Evolutionary conservation across 2,113 vertebrate species (phyloP).

Genomic region (Xenopus tropicalis): UCB_Xtro_10.0 CM004449.2:102718501-102719000

Average conservation of each 20-base stretch:
- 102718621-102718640: no score
- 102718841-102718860: not conserved
- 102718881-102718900: constrained; percentile 2
- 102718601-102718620: no score
- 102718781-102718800: constrained; percentile 75
- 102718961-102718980: not conserved
- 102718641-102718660: no score
- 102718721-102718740: constrained; percentile 75
- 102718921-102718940: constrained; percentile 39
- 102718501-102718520: no score
- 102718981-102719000: not conserved
- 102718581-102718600: no score
- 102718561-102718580: no score
- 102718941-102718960: constrained; percentile 40
- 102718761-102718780: constrained; percentile 87
- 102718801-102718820: constrained; percentile 84
- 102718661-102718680: no score
- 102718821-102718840: constrained; percentile 78
- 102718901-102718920: constrained; percentile 44
- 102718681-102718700: no score
- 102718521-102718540: no score
- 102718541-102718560: no score
- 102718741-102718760: constrained; percentile 91
- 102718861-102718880: not conserved
- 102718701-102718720: no score